These are phyloP conservation scores for Conomelus anceps DNA, from an alignment of 2,888 invertebrate genomes.

Conservation along the genomic window DNA sequence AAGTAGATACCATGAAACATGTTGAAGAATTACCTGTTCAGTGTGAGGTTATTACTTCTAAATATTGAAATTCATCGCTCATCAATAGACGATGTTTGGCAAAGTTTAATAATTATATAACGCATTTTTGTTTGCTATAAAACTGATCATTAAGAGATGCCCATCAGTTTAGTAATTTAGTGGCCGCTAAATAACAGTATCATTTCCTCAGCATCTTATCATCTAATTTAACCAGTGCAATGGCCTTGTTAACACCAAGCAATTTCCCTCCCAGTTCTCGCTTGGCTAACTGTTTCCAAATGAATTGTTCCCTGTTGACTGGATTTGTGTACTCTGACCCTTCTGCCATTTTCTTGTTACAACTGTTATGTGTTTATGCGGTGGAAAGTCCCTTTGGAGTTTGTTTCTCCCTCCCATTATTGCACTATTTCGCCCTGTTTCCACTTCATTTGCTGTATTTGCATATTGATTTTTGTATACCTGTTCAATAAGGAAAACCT, in stretches of 20 bases:
- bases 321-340: not conserved
- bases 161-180: not conserved
- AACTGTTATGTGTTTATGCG: not conserved
- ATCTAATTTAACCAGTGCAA: not conserved
- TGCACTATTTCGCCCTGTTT: no score
- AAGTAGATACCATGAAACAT: no score
- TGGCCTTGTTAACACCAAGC: no score
- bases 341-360: not conserved
- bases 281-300: not conserved
- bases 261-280: not conserved
- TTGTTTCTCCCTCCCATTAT: not conserved
- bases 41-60: no score
- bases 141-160: not conserved
- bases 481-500: not conserved
- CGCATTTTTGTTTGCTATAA: no score
- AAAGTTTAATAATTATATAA: no score
- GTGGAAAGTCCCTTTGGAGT: not conserved
- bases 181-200: not conserved
- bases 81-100: no score
- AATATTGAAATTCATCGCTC: no score
- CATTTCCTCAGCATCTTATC: not conserved
- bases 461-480: not conserved
- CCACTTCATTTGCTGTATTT: not conserved
- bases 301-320: not conserved
- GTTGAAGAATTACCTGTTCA: no score